These are phyloP conservation scores for Slavum lentiscoides DNA, from an alignment of 2,888 invertebrate genomes.

Conservation along the genomic window DNA sequence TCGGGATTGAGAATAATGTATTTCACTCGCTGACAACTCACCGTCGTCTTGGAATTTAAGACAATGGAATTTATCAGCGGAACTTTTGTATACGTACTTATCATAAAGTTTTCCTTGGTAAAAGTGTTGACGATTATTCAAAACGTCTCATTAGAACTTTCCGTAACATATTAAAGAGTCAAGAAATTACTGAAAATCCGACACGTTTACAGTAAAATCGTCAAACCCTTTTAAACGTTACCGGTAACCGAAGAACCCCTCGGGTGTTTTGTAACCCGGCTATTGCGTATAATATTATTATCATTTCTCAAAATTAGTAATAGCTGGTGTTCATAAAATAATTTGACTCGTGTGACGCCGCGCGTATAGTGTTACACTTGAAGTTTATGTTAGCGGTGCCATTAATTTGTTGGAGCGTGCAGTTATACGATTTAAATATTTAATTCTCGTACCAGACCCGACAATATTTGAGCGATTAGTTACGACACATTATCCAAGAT, in stretches of 20 bases:
- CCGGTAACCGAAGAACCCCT: neutral
- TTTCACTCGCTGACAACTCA: neutral
- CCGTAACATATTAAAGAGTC: neutral
- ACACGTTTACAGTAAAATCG: neutral
- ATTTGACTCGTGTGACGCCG: neutral
- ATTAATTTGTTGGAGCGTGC: too few species aligned
- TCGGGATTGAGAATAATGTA: neutral
- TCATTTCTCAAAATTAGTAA: neutral
- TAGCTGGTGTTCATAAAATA: neutral
- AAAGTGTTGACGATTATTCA: conserved; percentile 32
- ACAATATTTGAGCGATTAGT: too few species aligned
- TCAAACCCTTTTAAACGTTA: conserved; percentile 3
- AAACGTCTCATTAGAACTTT: conserved; percentile 33
- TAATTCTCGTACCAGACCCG: too few species aligned
- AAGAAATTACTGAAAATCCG: neutral
- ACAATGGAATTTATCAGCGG: conserved; percentile 2
- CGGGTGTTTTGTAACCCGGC: too few species aligned
- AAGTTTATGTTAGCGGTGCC: too few species aligned
- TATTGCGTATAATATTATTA: neutral
- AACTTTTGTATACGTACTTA: conserved; percentile 6
- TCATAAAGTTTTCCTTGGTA: conserved; percentile 28
- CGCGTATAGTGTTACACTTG: too few species aligned
- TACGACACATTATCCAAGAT: too few species aligned
- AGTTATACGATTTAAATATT: too few species aligned
- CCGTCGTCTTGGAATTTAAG: neutral